These are phyloP conservation scores for Hystrix cristata DNA, from an alignment of 2,113 vertebrate species.

Conservation along the genomic window DNA sequence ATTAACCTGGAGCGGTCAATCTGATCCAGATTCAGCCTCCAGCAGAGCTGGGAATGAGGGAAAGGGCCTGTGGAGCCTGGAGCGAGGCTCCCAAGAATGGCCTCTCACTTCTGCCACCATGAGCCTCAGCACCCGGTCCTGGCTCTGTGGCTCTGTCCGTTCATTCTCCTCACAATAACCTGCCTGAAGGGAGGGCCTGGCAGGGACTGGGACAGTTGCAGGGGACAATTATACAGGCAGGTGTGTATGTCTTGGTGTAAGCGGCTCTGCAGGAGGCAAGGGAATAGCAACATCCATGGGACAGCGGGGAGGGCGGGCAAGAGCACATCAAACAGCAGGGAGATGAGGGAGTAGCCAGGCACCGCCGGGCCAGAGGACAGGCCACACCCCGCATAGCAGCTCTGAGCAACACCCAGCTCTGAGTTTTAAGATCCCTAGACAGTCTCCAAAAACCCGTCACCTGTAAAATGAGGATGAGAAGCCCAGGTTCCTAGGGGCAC, in stretches of 20 bases:
- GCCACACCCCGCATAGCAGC: no score
- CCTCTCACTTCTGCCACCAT: fast-evolving
- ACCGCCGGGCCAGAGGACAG: background rate
- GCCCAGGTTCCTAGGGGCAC: fast-evolving
- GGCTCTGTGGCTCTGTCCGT: background rate
- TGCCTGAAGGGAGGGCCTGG: background rate
- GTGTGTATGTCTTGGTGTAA: fast-evolving
- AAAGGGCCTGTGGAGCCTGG: background rate
- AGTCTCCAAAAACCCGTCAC: background rate
- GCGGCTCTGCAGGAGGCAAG: background rate
- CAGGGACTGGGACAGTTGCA: background rate
- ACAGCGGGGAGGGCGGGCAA: no score
- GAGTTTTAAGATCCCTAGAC: background rate
- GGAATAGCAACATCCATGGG: no score
- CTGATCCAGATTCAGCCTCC: fast-evolving
- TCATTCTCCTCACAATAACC: background rate
- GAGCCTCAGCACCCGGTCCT: background rate
- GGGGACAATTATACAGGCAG: background rate
- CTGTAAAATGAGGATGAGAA: background rate
- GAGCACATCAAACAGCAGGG: background rate
- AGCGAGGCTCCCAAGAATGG: background rate
- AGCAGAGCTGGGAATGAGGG: background rate
- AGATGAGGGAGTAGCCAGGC: background rate
- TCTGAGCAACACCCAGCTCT: background rate
- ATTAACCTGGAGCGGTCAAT: slow-evolving; percentile 42